A percentile compares a stretch with the other conserved stretches of the same genome.
Evolutionary conservation across 2,888 invertebrate species (phyloP).

Genomic region (Myopa testacea): DNA sequence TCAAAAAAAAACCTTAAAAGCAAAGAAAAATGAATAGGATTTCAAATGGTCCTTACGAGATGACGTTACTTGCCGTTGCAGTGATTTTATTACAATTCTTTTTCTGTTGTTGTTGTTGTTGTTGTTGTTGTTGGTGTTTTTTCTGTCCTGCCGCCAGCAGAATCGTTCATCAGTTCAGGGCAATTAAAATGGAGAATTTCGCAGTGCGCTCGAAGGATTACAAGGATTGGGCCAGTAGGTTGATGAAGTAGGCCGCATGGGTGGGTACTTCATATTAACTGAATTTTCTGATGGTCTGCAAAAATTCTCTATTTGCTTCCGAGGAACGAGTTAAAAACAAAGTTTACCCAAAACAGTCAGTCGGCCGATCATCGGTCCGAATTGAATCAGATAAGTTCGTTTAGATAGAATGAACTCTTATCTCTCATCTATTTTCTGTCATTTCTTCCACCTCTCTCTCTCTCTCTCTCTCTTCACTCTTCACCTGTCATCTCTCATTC

Average conservation of each 20-base stretch:
- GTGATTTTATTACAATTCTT: slow-evolving; percentile 4
- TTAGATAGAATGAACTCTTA: no score
- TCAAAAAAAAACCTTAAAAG: slow-evolving; percentile 1
- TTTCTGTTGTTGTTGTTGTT: background rate
- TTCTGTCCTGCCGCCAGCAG: slow-evolving; percentile 20
- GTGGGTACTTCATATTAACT: background rate
- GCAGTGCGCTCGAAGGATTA: slow-evolving; percentile 4
- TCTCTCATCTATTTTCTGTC: no score
- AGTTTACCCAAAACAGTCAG: background rate
- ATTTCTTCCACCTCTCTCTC: no score
- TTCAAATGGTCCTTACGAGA: slow-evolving; percentile 14
- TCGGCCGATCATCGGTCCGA: no score
- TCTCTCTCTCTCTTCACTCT: no score
- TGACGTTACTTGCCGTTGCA: slow-evolving; percentile 13
- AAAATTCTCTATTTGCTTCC: background rate
- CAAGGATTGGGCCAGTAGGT: background rate
- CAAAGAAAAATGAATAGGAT: slow-evolving; percentile 21
- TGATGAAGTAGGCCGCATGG: background rate
- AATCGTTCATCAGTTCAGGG: slow-evolving; percentile 36
- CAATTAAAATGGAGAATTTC: slow-evolving; percentile 33
- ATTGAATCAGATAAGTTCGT: no score
- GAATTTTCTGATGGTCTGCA: slow-evolving; percentile 7
- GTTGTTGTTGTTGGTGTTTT: background rate
- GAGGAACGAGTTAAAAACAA: background rate
- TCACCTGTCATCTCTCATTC: no score